Base-by-base conservation (phyloP, 2,888 invertebrate genomes). In the Eurois occulta region DNA sequence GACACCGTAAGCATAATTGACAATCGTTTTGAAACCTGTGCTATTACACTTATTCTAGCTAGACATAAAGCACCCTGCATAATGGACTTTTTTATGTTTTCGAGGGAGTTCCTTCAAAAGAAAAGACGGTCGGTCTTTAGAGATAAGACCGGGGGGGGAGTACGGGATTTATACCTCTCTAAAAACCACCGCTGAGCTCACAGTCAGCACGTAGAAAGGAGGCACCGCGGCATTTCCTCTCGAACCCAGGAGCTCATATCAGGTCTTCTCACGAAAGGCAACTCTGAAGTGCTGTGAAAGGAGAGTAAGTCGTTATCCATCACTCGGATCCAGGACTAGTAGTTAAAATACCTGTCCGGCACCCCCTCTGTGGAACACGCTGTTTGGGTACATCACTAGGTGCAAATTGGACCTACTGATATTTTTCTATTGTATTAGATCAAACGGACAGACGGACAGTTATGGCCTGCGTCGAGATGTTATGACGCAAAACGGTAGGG, bases 401-500 rank as follows among this genome's bases (percentile, higher is more conserved):
- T 21, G 4, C 35, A 1, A 13, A 74, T 2, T 68, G n/a, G 48
- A 16, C 10, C 73, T 86, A 35, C 86, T 86, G 86, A 38, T 58
- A 11, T 55, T 48, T 71, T 24, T 62, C 1, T 24, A 18, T 13
- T 4, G 28, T 16, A 16, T n/a, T 32, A 80, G 72, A 67, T 71
- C 75, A 67, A 78, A 80, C 78, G 78, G 64, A 73, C 82, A 79
- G 86, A 84, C 90, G 90, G 93, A 94, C 95, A 91, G 94, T 95
- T 95, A 95, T 94, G 90, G 91, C 92, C 58, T 88, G 90, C 89
- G 87, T 86, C 78, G 91, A 91, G 93, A 94, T 93, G 94, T 94
- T 95, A 95, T 95, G 94, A 95, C 92, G 92, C 93, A 93, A 94
- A 94, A 94, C 94, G 93, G 88, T 90, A 91, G 93, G 95, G 95